Evolutionary conservation across 2,113 vertebrate genomes (phyloP).

Genomic region (Anolis sagrei): DNA sequence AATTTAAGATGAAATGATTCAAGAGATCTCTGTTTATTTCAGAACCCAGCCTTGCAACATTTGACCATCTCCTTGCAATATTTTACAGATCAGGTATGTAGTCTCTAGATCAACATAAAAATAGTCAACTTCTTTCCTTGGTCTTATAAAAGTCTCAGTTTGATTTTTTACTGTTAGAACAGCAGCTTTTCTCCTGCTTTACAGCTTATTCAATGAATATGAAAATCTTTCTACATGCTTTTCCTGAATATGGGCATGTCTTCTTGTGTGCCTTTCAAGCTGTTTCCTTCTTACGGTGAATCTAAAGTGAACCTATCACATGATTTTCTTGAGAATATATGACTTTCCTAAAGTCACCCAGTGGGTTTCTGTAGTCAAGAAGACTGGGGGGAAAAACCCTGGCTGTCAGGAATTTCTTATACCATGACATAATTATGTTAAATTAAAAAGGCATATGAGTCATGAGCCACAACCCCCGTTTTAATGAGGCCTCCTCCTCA

Average conservation of each 20-base stretch:
- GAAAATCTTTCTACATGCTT: neutral
- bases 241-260: neutral
- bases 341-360: too few species aligned
- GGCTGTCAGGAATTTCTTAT: too few species aligned
- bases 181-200: neutral
- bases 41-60: conserved; percentile 92
- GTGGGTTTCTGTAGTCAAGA: too few species aligned
- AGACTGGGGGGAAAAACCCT: too few species aligned
- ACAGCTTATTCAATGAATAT: neutral
- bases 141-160: neutral
- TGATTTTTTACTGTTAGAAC: neutral
- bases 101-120: accelerated
- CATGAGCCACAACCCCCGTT: too few species aligned
- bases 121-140: neutral
- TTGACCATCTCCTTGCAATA: conserved; percentile 78
- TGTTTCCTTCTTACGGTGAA: too few species aligned
- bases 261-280: neutral
- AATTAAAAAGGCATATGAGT: neutral
- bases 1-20: neutral
- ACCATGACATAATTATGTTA: accelerated
- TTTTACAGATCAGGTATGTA: conserved; percentile 83
- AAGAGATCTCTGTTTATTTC: conserved; percentile 46
- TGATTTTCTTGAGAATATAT: too few species aligned
- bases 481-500: too few species aligned
- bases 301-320: too few species aligned